These are phyloP conservation scores for Anneissia japonica DNA, from an alignment of 35 echinoderm and acorn worm genomes.

Conservation along the genomic window DNA sequence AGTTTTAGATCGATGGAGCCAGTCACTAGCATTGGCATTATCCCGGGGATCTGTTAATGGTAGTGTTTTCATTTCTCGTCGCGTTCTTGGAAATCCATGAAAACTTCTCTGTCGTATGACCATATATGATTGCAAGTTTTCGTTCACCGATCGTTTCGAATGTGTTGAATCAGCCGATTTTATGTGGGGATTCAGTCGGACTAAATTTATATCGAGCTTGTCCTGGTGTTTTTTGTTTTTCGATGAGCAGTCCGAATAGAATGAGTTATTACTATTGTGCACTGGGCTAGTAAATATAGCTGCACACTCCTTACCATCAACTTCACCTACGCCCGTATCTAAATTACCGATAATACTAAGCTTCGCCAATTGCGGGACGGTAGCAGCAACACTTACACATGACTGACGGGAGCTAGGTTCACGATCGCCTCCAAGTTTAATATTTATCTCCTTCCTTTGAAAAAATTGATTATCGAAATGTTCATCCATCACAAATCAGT, in stretches of 20 bases:
- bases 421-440: background rate
- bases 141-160: conserved; percentile 36
- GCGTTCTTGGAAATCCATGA: conserved; percentile 51
- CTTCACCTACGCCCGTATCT: background rate
- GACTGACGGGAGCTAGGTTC: background rate
- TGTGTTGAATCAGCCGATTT: background rate
- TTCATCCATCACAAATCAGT: background rate
- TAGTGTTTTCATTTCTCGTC: conserved; percentile 40
- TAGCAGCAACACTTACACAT: background rate
- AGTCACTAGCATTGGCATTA: background rate
- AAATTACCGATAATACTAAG: background rate
- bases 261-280: background rate
- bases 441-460: background rate
- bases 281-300: background rate
- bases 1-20: conserved; percentile 70
- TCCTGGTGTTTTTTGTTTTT: background rate
- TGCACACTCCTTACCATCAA: background rate
- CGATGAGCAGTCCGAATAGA: background rate
- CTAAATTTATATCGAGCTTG: background rate
- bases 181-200: background rate
- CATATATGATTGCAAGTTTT: conserved; percentile 62
- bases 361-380: background rate
- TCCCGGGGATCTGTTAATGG: conserved; percentile 67
- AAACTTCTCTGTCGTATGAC: conserved; percentile 64
- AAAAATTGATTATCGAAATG: background rate